A percentile compares a stretch with the other conserved stretches of the same genome.
These are phyloP conservation scores for Phrynocephalus guinanensis DNA, from an alignment of 2,797 vertebrate genomes.

Conservation along the genomic window DNA sequence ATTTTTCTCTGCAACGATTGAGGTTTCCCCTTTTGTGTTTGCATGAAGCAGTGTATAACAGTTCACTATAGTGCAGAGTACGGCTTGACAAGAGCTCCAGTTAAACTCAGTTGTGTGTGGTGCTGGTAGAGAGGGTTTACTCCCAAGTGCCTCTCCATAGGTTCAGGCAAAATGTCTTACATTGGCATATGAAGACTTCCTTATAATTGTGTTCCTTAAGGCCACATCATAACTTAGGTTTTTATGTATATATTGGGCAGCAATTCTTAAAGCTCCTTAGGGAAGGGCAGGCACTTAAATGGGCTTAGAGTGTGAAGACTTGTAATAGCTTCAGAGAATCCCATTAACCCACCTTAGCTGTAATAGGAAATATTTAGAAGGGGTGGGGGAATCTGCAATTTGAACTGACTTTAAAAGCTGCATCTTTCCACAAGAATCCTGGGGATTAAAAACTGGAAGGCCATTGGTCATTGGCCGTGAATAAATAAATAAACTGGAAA, in stretches of 20 bases:
- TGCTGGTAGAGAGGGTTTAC: too few species aligned
- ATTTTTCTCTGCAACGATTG: neutral
- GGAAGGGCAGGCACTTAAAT: neutral
- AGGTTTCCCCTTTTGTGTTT: neutral
- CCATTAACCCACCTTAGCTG: slow-evolving; percentile 1
- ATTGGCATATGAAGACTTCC: neutral
- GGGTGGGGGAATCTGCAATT: slow-evolving; percentile 50
- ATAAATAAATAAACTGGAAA: slow-evolving; percentile 57
- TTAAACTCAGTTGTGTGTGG: neutral
- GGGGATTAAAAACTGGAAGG: slow-evolving; percentile 66
- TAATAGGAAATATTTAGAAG: slow-evolving; percentile 24
- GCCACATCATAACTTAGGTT: neutral
- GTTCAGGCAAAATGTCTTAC: neutral
- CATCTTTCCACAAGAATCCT: slow-evolving; percentile 64
- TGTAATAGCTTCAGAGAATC: slow-evolving; percentile 17
- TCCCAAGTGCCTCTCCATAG: neutral
- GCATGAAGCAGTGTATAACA: neutral
- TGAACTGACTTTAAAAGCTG: slow-evolving; percentile 63
- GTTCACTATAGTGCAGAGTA: neutral
- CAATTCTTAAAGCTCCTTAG: slow-evolving; percentile 13
- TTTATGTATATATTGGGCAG: neutral
- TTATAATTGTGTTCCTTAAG: neutral
- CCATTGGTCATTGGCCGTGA: too few species aligned
- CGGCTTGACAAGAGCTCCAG: neutral
- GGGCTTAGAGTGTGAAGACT: slow-evolving; percentile 1